phyloP scores from a whole-genome alignment of 2,888 invertebrate genomes.

The Amiota mariae region DNA sequence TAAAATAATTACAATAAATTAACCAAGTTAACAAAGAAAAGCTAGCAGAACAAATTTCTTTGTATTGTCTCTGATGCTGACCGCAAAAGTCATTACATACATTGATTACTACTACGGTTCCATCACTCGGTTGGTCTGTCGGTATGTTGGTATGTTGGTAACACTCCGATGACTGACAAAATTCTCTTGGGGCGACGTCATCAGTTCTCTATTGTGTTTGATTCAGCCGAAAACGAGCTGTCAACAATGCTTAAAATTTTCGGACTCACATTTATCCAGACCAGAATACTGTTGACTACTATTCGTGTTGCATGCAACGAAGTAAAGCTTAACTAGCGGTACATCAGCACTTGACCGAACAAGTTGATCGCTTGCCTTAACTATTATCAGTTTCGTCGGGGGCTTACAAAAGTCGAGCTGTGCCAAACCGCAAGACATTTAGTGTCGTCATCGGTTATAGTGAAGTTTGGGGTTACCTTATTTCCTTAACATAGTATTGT shows the following conservation, averaged over 20 bases:
- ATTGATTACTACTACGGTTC: background rate
- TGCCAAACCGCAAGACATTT: slow-evolving; percentile 9
- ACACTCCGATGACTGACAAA: background rate
- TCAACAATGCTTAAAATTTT: slow-evolving; percentile 65
- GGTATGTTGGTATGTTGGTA: background rate
- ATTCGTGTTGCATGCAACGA: slow-evolving; percentile 28
- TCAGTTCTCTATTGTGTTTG: background rate
- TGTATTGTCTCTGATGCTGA: slow-evolving; percentile 8
- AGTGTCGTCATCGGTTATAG: background rate
- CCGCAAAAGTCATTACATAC: slow-evolving; percentile 18
- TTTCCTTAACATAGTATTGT: too few relatives aligned
- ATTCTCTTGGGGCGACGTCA: background rate
- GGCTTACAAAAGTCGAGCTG: background rate
- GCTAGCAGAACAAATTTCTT: background rate
- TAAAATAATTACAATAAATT: slow-evolving; percentile 25
- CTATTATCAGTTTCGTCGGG: background rate
- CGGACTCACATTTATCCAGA: slow-evolving; percentile 38
- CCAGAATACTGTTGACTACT: background rate
- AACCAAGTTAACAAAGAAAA: slow-evolving; percentile 14
- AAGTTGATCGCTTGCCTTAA: background rate
- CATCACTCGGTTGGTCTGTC: background rate
- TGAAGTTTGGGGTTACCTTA: slow-evolving; percentile 28
- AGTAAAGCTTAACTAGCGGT: background rate
- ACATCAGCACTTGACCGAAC: slow-evolving; percentile 10
- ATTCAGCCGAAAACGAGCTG: slow-evolving; percentile 51